phyloP scores from a whole-genome alignment of 2,888 invertebrate species.

The Helobdella robusta region DNA sequence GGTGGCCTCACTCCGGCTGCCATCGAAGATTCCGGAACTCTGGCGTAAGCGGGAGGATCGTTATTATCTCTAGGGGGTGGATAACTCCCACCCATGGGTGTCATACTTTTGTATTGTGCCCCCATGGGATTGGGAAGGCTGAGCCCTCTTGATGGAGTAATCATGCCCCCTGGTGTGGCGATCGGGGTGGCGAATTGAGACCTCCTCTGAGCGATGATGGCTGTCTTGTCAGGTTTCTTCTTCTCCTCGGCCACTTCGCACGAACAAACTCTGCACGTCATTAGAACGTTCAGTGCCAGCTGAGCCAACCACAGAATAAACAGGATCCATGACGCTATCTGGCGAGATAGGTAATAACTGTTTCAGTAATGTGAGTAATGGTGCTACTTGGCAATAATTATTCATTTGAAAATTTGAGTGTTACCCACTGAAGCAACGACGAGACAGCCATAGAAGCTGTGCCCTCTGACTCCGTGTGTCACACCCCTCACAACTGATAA shows the following conservation, averaged over 20 bases:
- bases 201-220: conserved; percentile 32
- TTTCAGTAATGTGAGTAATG: not conserved
- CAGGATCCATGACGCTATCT: conserved; percentile 34
- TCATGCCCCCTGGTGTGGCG: conserved; percentile 33
- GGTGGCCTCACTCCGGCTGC: not conserved
- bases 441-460: conserved; percentile 30
- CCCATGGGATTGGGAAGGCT: not conserved
- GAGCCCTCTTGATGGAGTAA: conserved; percentile 26
- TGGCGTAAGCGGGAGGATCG: conserved; percentile 11
- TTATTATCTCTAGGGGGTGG: not conserved
- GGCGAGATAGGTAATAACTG: not conserved
- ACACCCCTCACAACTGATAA: conserved; percentile 31
- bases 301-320: conserved; percentile 30
- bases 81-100: not conserved
- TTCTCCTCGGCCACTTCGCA: conserved; percentile 36
- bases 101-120: not conserved
- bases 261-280: conserved; percentile 32
- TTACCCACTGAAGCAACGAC: conserved; percentile 31
- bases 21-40: not conserved
- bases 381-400: not conserved
- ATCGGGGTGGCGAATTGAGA: conserved; percentile 36
- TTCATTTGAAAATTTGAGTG: too few species aligned
- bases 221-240: conserved; percentile 31
- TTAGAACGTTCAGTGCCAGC: conserved; percentile 26
- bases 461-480: conserved; percentile 31